A percentile compares a stretch with the other conserved stretches of the same genome.
Conservation (phyloP, 2,113 vertebrate genomes). For the Trichechus manatus region DNA sequence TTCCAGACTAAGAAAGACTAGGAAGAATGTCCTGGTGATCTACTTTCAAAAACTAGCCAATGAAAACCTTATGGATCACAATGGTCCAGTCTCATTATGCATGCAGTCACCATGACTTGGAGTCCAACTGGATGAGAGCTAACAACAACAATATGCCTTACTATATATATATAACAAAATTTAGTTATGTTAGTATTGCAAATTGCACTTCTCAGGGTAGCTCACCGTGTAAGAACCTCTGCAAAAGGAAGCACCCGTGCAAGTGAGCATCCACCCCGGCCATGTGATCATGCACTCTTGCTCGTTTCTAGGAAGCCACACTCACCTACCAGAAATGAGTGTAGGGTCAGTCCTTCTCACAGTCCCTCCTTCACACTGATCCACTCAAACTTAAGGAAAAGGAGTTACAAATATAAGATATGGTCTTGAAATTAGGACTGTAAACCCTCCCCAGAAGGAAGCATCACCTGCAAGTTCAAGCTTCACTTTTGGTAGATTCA, state of each 20-base stretch:
- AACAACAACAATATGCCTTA: not conserved
- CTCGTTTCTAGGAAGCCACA: not conserved
- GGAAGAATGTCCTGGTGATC: not conserved
- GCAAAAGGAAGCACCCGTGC: not conserved
- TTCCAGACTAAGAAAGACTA: not conserved
- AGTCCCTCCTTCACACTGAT: not conserved
- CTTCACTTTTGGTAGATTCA: not conserved
- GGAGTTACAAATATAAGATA: not conserved
- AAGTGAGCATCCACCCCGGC: fast-evolving
- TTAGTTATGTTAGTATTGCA: not conserved
- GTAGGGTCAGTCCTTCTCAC: not conserved
- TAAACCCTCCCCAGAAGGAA: not conserved
- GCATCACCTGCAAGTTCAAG: not conserved
- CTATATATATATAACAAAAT: not conserved
- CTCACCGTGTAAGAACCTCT: not conserved
- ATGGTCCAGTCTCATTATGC: not conserved
- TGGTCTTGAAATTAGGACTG: not conserved
- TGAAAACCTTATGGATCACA: not conserved
- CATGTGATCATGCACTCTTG: not conserved
- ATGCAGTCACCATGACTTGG: not conserved
- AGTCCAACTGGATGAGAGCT: not conserved
- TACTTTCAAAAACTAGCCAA: not conserved
- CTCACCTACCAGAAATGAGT: not conserved
- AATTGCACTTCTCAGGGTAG: not conserved
- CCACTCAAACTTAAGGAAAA: not conserved